Evolutionary conservation across 2,113 vertebrate species (phyloP), one percentile per base, ranked within the genome.

Genomic region (Pandion haliaetus): DNA sequence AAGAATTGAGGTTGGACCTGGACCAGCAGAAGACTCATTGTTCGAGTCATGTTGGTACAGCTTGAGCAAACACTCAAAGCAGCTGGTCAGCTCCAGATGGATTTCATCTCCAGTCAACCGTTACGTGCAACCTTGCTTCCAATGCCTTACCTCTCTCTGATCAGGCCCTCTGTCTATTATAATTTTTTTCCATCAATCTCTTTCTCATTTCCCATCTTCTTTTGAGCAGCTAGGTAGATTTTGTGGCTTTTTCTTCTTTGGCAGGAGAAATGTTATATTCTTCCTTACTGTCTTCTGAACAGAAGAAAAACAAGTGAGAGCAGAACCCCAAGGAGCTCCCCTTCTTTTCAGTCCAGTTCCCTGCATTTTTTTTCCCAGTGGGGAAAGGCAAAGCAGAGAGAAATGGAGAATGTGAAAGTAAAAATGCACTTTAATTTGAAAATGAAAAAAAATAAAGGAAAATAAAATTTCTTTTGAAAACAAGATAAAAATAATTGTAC

Each of bases 1-100:
- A 94, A 90, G 95, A 94, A 95, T 38, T 94, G 93, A 88, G 81
- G 49, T 88, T 96, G 87, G 88, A 96, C 59, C 77, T 96, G 73
- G 76, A 91, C 93, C 88, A 96, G 95, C 85, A 95, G 82, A 89
- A 91, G 91, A 86, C 67, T 82, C 73, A 95, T 97, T 92, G 86
- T 90, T 95, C 5, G 14, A 95, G 67, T 91, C 74, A 36, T 82
- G 52, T 86, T 96, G 97, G 96, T 97, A 81, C 97, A 97, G 79
- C 83, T 95, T 88, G 61, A 95, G 90, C 92, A 90, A 93, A 93
- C 85, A 85, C 83, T 93, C 80, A 93, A 94, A 96, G 90, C 90
- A 96, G 82, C 89, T 91, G 93, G 90, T 83, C 89, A 84, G 70
- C 88, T 94, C 90, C 49, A 69, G 67, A 90, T 93, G 91, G 95